Evolutionary conservation across 1,140 invertebrate genomes (phyloP), one percentile per base, ranked within the genome.

Genomic region (Eriocheir sinensis): DNA sequence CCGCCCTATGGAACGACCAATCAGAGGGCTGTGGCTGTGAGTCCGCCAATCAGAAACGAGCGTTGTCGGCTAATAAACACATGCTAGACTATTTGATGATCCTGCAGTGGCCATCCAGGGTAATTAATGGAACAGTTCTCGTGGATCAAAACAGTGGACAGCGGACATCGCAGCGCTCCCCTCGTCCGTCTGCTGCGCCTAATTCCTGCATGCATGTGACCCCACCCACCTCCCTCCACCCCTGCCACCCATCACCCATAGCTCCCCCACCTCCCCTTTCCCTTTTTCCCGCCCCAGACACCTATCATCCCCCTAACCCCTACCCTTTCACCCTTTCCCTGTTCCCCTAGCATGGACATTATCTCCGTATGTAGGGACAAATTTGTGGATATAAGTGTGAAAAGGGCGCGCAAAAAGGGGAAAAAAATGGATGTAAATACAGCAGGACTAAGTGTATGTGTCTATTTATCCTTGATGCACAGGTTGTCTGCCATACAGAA

Each of bases 11-110:
- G 6, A 90, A 90, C 12, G 53, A 48, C 53, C 48, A 17, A 90
- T 90, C 89, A 90, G 89, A 72, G n/a, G 38, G 30, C 41, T 90
- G 32, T 36, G 15, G 48, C 4, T 90, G 30, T 32, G 36, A 90
- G 89, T 21, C n/a, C 17, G 30, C 32, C 89, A 90, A 90, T 90
- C 89, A 90, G 21, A 72, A 72, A 72, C 17, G 89, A 90, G 48
- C 36, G 38, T 41, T 72, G 89, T 90, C 89, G 30, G 48, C 36
- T 90, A 41, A 90, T 90, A 90, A 90, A 90, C 89, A 90, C 89
- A 41, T 36, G 60, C 89, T 90, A 90, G 89, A 36, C 89, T 60
- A 90, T 72, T 72, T 90, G 60, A 90, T 90, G 89, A 53, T 30
- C 89, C 34, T 38, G 32, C 41, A 30, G 72, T 4, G 60, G 60